Evolutionary conservation across 2,888 invertebrate species (phyloP), one percentile per base, ranked within the genome.

Genomic region (Mechanitis messenoides): DNA sequence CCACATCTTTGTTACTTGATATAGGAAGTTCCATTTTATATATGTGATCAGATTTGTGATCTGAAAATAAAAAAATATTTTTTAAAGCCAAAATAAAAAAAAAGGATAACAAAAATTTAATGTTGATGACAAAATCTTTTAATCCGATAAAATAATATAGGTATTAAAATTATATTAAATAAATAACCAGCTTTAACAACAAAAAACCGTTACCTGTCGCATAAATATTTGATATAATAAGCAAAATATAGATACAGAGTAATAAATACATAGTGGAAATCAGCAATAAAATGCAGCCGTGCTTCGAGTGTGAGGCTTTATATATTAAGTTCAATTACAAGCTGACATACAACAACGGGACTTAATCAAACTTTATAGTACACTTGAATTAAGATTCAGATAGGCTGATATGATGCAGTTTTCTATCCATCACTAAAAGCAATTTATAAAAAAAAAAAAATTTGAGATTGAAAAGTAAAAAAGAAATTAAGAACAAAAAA

Each of bases 291-390:
- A 83, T 85, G 84, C 79, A 80, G 73, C 68, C 69, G 66, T 65
- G 69, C 69, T 71, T 69, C 69, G 72, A 69, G 72, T 68, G 71
- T 72, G 76, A 71, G 75, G 78, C 72, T 75, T 80, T 85, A 83
- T 85, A 85, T 84, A 73, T 77, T 69, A 69, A 73, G 73, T 72
- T 74, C 69, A 78, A 79, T 77, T 77, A 79, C 76, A 74, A 79
- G 78, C 20, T 20, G 20, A 20, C 78, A 38, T 1, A 7, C 47
- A 55, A 55, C 60, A 60, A 57, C 60, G 31, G 57, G 50, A 46
- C 28, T 20, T 71, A 67, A 72, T 75, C 75, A 77, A 77, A 75
- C 72, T 53, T 38, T 47, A 47, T 38, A 5, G 55, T 45, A 45
- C 12, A 31, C n/a, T 33, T 42, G 38, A 55, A 31, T 68, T 67